Base-by-base conservation (phyloP, 1,140 invertebrate species). In the Arion vulgaris region DNA sequence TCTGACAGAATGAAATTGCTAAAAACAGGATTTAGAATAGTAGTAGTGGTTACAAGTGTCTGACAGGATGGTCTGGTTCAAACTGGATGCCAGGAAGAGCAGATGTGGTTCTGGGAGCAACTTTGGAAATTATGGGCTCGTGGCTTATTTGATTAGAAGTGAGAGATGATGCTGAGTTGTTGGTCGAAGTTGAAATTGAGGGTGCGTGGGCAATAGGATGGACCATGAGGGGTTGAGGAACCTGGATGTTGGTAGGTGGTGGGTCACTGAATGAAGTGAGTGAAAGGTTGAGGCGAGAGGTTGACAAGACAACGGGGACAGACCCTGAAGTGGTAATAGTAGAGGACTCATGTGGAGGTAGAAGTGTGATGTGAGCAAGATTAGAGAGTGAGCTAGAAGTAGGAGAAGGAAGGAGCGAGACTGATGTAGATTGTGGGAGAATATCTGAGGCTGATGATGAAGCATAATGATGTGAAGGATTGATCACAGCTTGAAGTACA, bases 51-150 rank as follows among this genome's bases (percentile, higher is more conserved):
- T 81, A 81, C 51, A 81, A 81, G 32, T 81, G 80, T 39, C 39
- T 51, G 34, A 81, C 80, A 26, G n/a, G 45, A 39, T 73, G 69
- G 45, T 72, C 80, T 9, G 80, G 49, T 45, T 45, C 41, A 36
- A 71, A 0, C 13, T 81, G 80, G 28, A 81, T 81, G 34, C 80
- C 80, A n/a, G 80, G 80, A 23, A 81, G 62, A n/a, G 45, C 72
- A 34, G 80, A 51, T 28, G 71, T 72, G 38, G 76, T 38, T n/a
- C 39, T 34, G 26, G 9, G 7, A 5, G 49, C 9, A 26, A 19
- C 17, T 72, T 41, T 41, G 11, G 45, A n/a, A 26, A 66, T 28
- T 66, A 17, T 7, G 32, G 62, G 62, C 17, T 2, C n/a, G 7
- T 28, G 28, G 62, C 11, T 66, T 66, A 17, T 32, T 11, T 9